A percentile compares a stretch with the other conserved stretches of the same genome.
Evolutionary conservation across 1,140 invertebrate species (phyloP).

Genomic region (Drosophila triauraria): DNA sequence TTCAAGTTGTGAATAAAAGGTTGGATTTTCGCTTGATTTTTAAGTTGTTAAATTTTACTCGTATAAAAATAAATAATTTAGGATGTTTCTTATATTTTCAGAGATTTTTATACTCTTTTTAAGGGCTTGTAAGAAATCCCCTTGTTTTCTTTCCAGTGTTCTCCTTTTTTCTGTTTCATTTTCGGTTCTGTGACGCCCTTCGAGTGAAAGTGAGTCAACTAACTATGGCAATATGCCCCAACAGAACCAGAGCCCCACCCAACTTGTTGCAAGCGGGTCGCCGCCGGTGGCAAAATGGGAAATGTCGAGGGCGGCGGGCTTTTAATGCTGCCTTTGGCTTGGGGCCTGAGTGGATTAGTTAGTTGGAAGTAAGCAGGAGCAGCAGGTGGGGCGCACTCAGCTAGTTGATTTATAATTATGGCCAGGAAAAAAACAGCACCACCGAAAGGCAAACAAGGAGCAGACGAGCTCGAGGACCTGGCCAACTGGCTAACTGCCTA

Average conservation of each 20-base stretch:
- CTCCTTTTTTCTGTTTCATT: constrained; percentile 29
- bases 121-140: neutral
- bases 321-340: constrained; percentile 66
- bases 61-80: too few species aligned
- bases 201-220: constrained; percentile 61
- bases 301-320: constrained; percentile 32
- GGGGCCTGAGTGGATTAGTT: constrained; percentile 74
- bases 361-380: constrained; percentile 38
- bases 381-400: constrained; percentile 46
- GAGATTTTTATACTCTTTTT: neutral
- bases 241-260: constrained; percentile 8
- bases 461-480: constrained; percentile 16
- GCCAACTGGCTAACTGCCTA: constrained; percentile 34
- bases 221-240: constrained; percentile 46
- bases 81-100: too few species aligned
- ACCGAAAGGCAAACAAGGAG: constrained; percentile 15
- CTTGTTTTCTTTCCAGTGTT: neutral
- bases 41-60: too few species aligned
- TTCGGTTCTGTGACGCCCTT: constrained; percentile 35
- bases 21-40: neutral
- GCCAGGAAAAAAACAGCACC: constrained; percentile 36
- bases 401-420: constrained; percentile 82
- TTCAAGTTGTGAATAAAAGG: neutral
- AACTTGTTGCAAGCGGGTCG: constrained; percentile 80
- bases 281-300: constrained; percentile 19